phyloP scores from a whole-genome alignment of 2,113 vertebrate genomes.

The Hylia prasina region DNA sequence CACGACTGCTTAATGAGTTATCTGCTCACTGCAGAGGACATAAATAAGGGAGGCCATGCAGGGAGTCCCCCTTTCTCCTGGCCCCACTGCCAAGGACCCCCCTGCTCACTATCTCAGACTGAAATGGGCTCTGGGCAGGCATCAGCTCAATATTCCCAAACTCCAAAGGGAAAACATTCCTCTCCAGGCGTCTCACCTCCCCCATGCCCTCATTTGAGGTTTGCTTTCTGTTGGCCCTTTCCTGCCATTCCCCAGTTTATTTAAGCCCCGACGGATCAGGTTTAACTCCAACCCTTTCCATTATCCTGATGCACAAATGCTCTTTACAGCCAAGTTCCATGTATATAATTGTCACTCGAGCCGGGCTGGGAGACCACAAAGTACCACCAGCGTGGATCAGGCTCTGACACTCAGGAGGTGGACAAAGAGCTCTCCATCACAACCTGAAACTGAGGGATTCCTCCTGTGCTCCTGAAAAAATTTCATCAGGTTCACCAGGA shows the following conservation, averaged over 20 bases:
- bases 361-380: background rate
- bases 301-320: background rate
- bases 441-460: background rate
- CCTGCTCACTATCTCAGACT: background rate
- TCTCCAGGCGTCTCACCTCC: background rate
- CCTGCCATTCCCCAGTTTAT: constrained; percentile 14
- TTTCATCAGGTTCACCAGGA: background rate
- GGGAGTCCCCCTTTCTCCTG: background rate
- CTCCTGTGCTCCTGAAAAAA: background rate
- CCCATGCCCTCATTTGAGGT: background rate
- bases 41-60: background rate
- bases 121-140: background rate
- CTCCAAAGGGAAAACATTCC: background rate
- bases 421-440: background rate
- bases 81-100: background rate
- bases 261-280: background rate
- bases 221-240: background rate
- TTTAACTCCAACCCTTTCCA: background rate
- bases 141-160: background rate
- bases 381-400: background rate
- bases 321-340: background rate
- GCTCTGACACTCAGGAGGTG: background rate
- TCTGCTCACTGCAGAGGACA: fast-evolving
- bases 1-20: constrained; percentile 49
- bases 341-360: background rate